Evolutionary conservation across 2,888 invertebrate genomes (phyloP).

Genomic region (Hyposoter didymator): DNA sequence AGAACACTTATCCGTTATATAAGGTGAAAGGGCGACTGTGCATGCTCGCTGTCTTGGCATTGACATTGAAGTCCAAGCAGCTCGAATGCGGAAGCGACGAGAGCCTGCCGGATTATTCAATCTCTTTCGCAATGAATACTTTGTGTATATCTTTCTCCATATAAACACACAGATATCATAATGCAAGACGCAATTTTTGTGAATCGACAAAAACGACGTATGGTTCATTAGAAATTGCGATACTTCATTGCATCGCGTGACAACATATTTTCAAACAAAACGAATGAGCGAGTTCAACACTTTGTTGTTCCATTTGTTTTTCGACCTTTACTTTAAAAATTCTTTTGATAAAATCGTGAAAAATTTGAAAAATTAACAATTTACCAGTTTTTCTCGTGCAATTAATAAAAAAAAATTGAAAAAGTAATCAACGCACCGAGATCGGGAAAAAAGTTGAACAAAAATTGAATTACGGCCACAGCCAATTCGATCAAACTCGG

Average conservation of each 20-base stretch:
- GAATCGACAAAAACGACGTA: neutral
- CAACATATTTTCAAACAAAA: no score
- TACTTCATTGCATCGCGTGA: neutral
- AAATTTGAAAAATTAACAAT: neutral
- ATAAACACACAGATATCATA: neutral
- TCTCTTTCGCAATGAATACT: conserved; percentile 81
- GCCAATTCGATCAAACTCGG: neutral
- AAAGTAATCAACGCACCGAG: neutral
- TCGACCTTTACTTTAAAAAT: no score
- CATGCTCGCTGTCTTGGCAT: conserved; percentile 76
- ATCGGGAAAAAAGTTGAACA: neutral
- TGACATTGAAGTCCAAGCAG: conserved; percentile 83
- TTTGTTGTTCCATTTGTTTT: no score
- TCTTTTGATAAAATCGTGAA: neutral
- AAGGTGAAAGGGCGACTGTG: conserved; percentile 83
- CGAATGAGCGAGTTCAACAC: no score
- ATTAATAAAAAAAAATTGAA: neutral
- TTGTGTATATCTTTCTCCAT: conserved; percentile 15
- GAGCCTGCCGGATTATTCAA: conserved; percentile 81
- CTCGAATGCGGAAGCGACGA: conserved; percentile 80
- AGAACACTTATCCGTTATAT: conserved; percentile 79
- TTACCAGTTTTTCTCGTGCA: neutral
- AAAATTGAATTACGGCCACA: neutral
- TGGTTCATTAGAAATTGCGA: neutral
- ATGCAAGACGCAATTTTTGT: neutral